A percentile compares a stretch with the other conserved stretches of the same genome.
phyloP scores from a whole-genome alignment of 2,113 vertebrate genomes.

The Glaucidium brasilianum region DNA sequence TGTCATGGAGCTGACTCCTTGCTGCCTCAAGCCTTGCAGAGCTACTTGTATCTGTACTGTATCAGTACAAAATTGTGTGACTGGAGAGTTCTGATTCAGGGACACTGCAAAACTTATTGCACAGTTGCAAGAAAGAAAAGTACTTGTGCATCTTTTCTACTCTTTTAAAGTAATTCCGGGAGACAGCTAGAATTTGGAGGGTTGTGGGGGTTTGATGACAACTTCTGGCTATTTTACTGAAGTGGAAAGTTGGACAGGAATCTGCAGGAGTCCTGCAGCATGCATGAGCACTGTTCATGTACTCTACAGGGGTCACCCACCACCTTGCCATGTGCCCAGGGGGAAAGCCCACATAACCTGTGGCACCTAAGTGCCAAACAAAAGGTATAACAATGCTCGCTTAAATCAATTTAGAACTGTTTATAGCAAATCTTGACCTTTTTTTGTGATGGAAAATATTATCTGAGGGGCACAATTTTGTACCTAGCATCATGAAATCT shows the following conservation, averaged over 20 bases:
- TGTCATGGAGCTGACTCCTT: neutral
- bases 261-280: neutral
- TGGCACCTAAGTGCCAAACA: neutral
- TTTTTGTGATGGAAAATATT: neutral
- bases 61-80: neutral
- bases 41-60: neutral
- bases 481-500: neutral
- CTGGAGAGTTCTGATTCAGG: neutral
- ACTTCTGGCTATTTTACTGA: neutral
- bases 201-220: neutral
- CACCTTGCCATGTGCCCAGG: neutral
- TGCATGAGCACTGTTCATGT: neutral
- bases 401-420: neutral
- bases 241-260: neutral
- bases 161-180: neutral
- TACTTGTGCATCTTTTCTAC: neutral
- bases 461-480: neutral
- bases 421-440: neutral
- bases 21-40: neutral
- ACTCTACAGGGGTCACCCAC: neutral
- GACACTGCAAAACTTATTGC: neutral
- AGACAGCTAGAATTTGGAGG: neutral
- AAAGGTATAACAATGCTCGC: neutral
- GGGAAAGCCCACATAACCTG: neutral
- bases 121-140: neutral